Conservation (phyloP, 2,113 vertebrate species). For the Heterotilapia buettikoferi region DNA sequence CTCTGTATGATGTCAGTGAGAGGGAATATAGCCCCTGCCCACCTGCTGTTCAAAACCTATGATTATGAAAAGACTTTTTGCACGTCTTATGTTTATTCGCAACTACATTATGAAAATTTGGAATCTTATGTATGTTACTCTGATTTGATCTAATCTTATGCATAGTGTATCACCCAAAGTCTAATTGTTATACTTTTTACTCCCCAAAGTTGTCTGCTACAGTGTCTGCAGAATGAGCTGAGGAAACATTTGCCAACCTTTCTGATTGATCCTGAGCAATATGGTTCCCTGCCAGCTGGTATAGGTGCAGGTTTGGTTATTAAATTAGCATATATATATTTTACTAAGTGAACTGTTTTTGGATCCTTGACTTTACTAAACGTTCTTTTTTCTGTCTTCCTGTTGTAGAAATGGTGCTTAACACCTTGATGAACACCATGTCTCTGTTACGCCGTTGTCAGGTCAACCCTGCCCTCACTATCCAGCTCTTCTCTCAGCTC, state of each 20-base stretch:
- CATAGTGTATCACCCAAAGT: neutral
- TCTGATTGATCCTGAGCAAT: constrained; percentile 85
- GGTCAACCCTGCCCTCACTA: constrained; percentile 87
- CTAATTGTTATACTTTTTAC: neutral
- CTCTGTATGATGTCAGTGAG: neutral
- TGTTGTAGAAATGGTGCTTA: constrained; percentile 81
- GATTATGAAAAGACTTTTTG: neutral
- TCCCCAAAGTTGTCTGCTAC: constrained; percentile 75
- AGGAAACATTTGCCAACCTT: constrained; percentile 86
- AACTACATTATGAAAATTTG: neutral
- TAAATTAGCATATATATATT: neutral
- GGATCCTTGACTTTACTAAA: neutral
- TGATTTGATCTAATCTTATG: neutral
- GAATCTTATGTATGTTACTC: neutral
- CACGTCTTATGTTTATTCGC: neutral
- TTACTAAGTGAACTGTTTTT: neutral
- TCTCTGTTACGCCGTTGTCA: constrained; percentile 83
- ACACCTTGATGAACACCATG: constrained; percentile 86
- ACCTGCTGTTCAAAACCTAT: neutral
- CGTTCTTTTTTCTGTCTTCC: neutral
- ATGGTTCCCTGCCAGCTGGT: constrained; percentile 79
- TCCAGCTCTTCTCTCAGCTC: constrained; percentile 94
- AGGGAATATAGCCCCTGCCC: neutral
- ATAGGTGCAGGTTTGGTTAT: constrained; percentile 71
- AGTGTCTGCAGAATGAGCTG: constrained; percentile 84